Base-by-base conservation (phyloP, 2,113 vertebrate species). In the Mystacornis crossleyi region DNA sequence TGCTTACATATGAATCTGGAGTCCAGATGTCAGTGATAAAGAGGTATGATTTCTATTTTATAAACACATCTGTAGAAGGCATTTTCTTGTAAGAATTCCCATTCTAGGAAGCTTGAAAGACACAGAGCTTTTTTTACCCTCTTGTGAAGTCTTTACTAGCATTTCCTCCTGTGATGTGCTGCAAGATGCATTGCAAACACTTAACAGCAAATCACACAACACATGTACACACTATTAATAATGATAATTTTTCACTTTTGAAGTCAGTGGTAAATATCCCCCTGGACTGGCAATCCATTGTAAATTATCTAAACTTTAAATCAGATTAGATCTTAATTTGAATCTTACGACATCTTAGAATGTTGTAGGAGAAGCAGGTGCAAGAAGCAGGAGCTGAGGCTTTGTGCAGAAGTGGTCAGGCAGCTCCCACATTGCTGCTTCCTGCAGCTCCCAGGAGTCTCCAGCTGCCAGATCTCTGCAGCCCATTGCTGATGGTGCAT, bases 21-120 rank as follows among this genome's bases (percentile, higher is more conserved):
- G 89, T 98, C 98, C 99, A 99, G 99, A 99, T 99, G 99, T 97
- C 94, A 83, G 72, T 93, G 94, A 95, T 97, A 91, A 97, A 96
- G 96, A 97, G 73, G 81, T 95, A 96, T 95, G 93, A 97, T 97
- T 98, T 98, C 98, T 87, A 86, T 97, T 97, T 97, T 40, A 83
- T 94, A 98, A 97, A 91, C 92, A 96, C 97, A 98, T 98, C 97
- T 98, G 98, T 98, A 96, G 97, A 98, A 98, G 89, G 95, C 95
- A 95, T 97, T 97, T 96, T 93, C 94, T 94, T 90, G 62, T 93
- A 90, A 91, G 94, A 93, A 93, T 95, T 97, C 71, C 80, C 53
- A 71, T 80, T 75, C 64, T 51, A 48, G 82, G 81, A 97, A 95
- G 62, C 55, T 81, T 55, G 77, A 80, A 79, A 60, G 82, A 64